phyloP scores from a whole-genome alignment of 2,797 vertebrate genomes.

The Molossus molossus region DNA sequence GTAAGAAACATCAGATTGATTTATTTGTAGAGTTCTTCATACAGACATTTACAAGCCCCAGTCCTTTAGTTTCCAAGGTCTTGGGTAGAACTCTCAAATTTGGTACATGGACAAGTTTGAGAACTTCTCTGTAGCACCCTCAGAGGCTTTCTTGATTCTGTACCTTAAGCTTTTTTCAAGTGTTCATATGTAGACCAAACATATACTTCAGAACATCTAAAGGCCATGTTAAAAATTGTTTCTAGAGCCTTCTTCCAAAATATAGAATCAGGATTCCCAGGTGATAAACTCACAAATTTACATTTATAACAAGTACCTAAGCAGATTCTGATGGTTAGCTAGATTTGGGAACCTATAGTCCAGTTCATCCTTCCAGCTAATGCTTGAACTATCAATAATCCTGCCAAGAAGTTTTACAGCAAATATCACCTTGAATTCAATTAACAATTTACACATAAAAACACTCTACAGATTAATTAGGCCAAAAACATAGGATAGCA shows the following conservation, averaged over 20 bases:
- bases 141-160: background rate
- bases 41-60: background rate
- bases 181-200: conserved; percentile 49
- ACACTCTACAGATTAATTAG: conserved; percentile 11
- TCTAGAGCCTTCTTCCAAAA: conserved; percentile 47
- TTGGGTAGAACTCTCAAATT: conserved; percentile 10
- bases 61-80: background rate
- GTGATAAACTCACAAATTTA: conserved; percentile 35
- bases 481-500: background rate
- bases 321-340: background rate
- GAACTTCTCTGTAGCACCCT: background rate
- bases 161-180: background rate
- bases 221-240: conserved; percentile 59
- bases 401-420: background rate
- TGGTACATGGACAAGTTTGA: background rate
- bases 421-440: conserved; percentile 6
- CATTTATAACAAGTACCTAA: background rate
- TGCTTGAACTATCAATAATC: background rate
- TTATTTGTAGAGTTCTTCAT: background rate
- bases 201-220: conserved; percentile 54
- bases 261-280: conserved; percentile 48
- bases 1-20: background rate
- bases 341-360: background rate
- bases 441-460: background rate
- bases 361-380: background rate